Percentiles rank a stretch among this genome's conserved stretches.
These are phyloP conservation scores for Plectrocnemia conspersa DNA, from an alignment of 1,140 invertebrate species.

Conservation along the genomic window DNA sequence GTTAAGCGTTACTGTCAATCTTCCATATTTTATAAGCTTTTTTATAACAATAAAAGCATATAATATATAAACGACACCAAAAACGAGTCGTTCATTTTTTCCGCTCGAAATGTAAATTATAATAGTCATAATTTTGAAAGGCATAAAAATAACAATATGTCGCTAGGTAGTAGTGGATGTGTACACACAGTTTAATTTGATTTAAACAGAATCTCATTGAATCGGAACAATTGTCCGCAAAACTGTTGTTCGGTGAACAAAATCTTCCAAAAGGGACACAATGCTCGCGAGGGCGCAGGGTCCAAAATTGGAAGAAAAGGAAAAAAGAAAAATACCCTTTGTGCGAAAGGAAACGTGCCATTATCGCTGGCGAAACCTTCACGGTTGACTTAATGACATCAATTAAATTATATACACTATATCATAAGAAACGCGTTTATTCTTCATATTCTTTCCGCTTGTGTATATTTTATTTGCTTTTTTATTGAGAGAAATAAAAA, in stretches of 20 bases:
- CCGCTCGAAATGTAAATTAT: slow-evolving; percentile 7
- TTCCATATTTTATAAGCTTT: too few relatives aligned
- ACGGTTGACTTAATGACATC: slow-evolving; percentile 29
- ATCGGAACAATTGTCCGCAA: slow-evolving; percentile 23
- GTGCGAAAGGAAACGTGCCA: slow-evolving; percentile 1
- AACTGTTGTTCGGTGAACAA: slow-evolving; percentile 11
- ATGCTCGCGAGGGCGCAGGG: too few relatives aligned
- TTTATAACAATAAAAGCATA: too few relatives aligned
- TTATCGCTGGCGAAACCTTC: slow-evolving; percentile 16
- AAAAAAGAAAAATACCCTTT: slow-evolving; percentile 7
- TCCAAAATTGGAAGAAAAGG: slow-evolving; percentile 5
- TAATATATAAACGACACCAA: too few relatives aligned
- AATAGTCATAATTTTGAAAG: slow-evolving; percentile 18
- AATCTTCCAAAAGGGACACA: slow-evolving; percentile 12
- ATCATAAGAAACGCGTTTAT: not conserved
- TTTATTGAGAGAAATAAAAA: too few relatives aligned
- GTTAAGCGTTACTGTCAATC: too few relatives aligned
- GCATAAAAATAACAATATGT: slow-evolving; percentile 17
- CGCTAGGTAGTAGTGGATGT: slow-evolving; percentile 9
- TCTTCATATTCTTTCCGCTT: too few relatives aligned
- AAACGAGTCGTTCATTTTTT: too few relatives aligned
- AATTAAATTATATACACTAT: slow-evolving; percentile 25
- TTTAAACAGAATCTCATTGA: slow-evolving; percentile 25
- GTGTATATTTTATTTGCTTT: too few relatives aligned
- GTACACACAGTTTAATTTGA: slow-evolving; percentile 28